Evolutionary conservation across 1,140 invertebrate genomes (phyloP).

Genomic region (Drosophila simulans): DNA sequence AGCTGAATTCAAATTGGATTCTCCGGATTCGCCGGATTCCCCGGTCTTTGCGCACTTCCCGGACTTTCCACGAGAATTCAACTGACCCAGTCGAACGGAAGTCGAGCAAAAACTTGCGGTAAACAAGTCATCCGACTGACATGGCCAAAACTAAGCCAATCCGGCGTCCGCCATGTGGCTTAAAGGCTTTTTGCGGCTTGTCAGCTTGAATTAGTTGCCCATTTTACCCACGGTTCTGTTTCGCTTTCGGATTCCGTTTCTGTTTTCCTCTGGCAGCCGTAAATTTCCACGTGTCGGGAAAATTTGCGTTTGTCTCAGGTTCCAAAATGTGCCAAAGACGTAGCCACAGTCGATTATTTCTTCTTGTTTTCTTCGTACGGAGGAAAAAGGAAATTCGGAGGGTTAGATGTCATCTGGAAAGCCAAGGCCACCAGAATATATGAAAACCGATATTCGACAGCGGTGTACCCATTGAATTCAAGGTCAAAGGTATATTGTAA

Average conservation of each 20-base stretch:
- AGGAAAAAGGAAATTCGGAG: too few species aligned
- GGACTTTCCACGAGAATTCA: too few species aligned
- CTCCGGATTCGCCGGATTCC: neutral
- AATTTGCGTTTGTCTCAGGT: conserved; percentile 42
- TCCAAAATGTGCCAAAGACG: conserved; percentile 17
- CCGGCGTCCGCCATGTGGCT: conserved; percentile 44
- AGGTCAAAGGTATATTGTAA: neutral
- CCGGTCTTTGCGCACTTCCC: neutral
- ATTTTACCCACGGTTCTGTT: conserved; percentile 28
- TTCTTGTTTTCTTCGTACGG: neutral
- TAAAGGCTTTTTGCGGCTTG: conserved; percentile 65
- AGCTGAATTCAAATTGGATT: conserved; percentile 17
- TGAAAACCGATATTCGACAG: neutral
- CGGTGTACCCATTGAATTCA: neutral
- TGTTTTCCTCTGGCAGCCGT: conserved; percentile 48
- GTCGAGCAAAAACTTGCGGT: conserved; percentile 60
- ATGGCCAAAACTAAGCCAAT: conserved; percentile 56
- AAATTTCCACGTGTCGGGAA: conserved; percentile 61
- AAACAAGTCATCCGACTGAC: conserved; percentile 58
- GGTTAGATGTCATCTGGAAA: neutral
- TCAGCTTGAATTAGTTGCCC: conserved; percentile 71
- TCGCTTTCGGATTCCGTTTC: conserved; percentile 28
- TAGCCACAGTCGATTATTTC: conserved; percentile 6
- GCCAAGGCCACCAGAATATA: conserved; percentile 1
- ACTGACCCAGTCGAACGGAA: conserved; percentile 24